Conservation (phyloP, 2,113 vertebrate species). For the Trichomycterus rosablanca region DNA sequence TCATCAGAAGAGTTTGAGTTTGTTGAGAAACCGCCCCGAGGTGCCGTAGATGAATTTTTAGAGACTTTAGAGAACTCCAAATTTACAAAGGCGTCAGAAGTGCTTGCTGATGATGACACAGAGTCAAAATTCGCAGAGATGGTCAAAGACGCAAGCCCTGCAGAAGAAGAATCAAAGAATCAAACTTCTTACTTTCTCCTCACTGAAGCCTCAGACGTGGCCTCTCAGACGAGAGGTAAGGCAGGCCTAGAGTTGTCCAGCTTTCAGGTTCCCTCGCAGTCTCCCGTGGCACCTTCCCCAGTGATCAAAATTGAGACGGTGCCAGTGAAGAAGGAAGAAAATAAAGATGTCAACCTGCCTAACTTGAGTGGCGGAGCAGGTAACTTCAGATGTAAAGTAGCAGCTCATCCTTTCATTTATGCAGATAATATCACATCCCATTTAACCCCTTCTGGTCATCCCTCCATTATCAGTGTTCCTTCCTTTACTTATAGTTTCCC, state of each 20-base stretch:
- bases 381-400: slow-evolving; percentile 58
- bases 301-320: slow-evolving; percentile 38
- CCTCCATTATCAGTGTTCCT: slow-evolving; percentile 18
- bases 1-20: slow-evolving; percentile 76
- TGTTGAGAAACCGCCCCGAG: slow-evolving; percentile 66
- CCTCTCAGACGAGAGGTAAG: slow-evolving; percentile 59
- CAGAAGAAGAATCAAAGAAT: slow-evolving; percentile 41
- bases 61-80: slow-evolving; percentile 67
- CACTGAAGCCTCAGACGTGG: slow-evolving; percentile 43
- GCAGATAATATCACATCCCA: slow-evolving; percentile 2
- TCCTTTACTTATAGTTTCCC: slow-evolving; percentile 23
- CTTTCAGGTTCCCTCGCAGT: slow-evolving; percentile 45
- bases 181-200: slow-evolving; percentile 60
- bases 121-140: slow-evolving; percentile 39
- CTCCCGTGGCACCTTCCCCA: slow-evolving; percentile 38
- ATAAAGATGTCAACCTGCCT: slow-evolving; percentile 53
- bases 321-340: slow-evolving; percentile 48
- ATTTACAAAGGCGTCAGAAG: slow-evolving; percentile 58
- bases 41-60: slow-evolving; percentile 68
- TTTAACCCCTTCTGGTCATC: slow-evolving; percentile 36
- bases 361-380: slow-evolving; percentile 61
- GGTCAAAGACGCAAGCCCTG: slow-evolving; percentile 18
- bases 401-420: slow-evolving; percentile 13
- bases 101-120: slow-evolving; percentile 56
- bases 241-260: slow-evolving; percentile 59